These are phyloP conservation scores for Yasuhikotakia modesta DNA, from an alignment of 2,797 vertebrate species.

Conservation along the genomic window DNA sequence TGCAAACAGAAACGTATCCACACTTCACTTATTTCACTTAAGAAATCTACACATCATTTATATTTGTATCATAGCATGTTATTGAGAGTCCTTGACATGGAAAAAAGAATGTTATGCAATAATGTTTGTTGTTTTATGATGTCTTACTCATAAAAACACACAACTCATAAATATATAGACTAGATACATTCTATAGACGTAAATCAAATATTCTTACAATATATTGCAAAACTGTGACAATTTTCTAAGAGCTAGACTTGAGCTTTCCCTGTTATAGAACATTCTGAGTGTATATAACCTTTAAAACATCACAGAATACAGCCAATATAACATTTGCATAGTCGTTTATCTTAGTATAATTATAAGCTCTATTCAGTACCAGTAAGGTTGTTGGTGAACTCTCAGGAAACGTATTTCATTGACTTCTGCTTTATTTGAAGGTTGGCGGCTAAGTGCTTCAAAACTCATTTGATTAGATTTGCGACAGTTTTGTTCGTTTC, in stretches of 20 bases:
- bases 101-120: constrained; percentile 59
- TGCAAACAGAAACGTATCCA: constrained; percentile 60
- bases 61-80: constrained; percentile 60
- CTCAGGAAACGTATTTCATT: constrained; percentile 90
- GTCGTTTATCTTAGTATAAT: constrained; percentile 63
- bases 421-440: constrained; percentile 73
- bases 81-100: constrained; percentile 55
- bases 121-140: constrained; percentile 58
- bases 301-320: constrained; percentile 62
- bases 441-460: constrained; percentile 74
- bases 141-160: constrained; percentile 63
- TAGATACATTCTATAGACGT: constrained; percentile 71
- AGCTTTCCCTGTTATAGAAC: constrained; percentile 60
- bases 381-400: constrained; percentile 91
- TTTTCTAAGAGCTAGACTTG: constrained; percentile 63
- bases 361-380: constrained; percentile 79
- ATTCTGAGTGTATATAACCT: constrained; percentile 57
- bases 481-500: background rate
- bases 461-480: constrained; percentile 60
- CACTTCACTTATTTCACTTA: constrained; percentile 58
- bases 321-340: constrained; percentile 62
- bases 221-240: constrained; percentile 69
- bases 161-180: constrained; percentile 63
- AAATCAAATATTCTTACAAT: constrained; percentile 71
- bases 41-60: constrained; percentile 58